Evolutionary conservation across 2,797 vertebrate genomes (phyloP).

Genomic region (Coluber constrictor): DNA sequence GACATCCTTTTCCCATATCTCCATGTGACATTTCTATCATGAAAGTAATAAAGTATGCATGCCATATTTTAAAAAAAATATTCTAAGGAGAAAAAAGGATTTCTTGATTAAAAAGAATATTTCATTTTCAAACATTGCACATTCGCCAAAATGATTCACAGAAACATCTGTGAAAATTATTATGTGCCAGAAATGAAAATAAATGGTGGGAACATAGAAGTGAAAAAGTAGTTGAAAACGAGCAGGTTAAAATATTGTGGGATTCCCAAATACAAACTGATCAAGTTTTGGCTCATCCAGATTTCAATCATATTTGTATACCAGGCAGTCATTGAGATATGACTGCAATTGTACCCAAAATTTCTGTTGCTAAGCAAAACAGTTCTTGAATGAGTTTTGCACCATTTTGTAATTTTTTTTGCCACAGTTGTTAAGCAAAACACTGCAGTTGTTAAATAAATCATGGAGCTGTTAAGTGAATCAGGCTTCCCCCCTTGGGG

Average conservation of each 20-base stretch:
- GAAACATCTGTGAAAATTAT: neutral
- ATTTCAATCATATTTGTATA: neutral
- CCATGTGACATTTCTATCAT: neutral
- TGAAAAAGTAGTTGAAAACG: neutral
- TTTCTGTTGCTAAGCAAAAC: neutral
- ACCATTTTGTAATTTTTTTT: neutral
- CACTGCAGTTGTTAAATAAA: neutral
- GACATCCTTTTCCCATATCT: neutral
- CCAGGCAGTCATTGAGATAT: neutral
- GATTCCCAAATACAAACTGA: neutral
- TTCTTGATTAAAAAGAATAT: neutral
- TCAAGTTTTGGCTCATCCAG: neutral
- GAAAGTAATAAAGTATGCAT: neutral
- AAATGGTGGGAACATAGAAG: neutral
- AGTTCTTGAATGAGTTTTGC: neutral
- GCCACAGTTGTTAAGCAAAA: neutral
- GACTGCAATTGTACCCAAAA: neutral
- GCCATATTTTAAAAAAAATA: neutral
- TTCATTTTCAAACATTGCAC: neutral
- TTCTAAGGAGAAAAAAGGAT: neutral
- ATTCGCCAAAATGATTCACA: neutral
- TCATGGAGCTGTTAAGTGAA: neutral
- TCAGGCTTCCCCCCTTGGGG: neutral
- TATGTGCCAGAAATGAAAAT: neutral
- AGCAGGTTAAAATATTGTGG: neutral